A percentile compares a stretch with the other conserved stretches of the same genome.
phyloP scores from a whole-genome alignment of 2,797 vertebrate species.

The Semotilus atromaculatus region DNA sequence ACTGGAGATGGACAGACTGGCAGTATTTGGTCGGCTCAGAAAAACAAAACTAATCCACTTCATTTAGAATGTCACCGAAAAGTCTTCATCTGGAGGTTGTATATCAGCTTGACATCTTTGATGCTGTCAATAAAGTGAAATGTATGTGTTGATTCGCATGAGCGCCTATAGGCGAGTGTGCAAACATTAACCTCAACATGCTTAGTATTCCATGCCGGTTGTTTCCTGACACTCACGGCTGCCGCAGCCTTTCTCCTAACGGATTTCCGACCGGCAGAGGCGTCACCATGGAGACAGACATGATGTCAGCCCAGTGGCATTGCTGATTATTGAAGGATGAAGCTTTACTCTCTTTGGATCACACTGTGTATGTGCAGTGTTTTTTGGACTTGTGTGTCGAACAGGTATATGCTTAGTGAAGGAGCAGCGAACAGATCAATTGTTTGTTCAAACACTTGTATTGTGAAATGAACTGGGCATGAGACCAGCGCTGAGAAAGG shows the following conservation, averaged over 20 bases:
- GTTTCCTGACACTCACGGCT: slow-evolving; percentile 76
- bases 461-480: slow-evolving; percentile 23
- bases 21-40: not conserved
- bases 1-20: not conserved
- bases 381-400: not conserved
- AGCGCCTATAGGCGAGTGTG: not conserved
- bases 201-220: slow-evolving; percentile 76
- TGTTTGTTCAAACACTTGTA: slow-evolving; percentile 55
- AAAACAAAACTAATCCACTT: not conserved
- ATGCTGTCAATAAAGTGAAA: not conserved
- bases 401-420: not conserved
- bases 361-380: slow-evolving; percentile 14
- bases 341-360: slow-evolving; percentile 44
- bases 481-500: not conserved
- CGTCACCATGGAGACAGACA: slow-evolving; percentile 83
- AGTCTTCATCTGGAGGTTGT: not conserved
- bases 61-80: not conserved
- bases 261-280: slow-evolving; percentile 62
- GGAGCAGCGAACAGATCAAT: slow-evolving; percentile 29
- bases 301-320: slow-evolving; percentile 75
- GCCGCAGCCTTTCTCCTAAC: slow-evolving; percentile 59
- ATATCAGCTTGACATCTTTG: not conserved
- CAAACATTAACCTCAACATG: slow-evolving; percentile 42
- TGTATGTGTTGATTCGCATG: slow-evolving; percentile 5
- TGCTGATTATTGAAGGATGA: slow-evolving; percentile 49